Evolutionary conservation across 2,888 invertebrate genomes (phyloP).

Genomic region (Spodoptera littoralis): DNA sequence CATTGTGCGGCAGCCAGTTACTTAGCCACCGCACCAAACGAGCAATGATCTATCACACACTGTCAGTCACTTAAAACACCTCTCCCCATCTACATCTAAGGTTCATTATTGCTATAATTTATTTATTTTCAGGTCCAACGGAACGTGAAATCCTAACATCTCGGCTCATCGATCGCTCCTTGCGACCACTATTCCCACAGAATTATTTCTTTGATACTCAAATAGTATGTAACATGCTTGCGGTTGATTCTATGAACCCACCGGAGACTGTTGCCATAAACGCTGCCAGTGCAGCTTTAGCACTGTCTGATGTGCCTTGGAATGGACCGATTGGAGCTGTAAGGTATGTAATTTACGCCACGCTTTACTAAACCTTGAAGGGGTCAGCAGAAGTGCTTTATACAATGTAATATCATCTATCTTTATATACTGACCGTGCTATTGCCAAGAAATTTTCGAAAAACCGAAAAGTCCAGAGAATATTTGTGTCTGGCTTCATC

Average conservation of each 20-base stretch:
- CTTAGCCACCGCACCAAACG: too few relatives aligned
- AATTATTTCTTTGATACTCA: conserved; percentile 94
- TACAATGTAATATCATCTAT: too few relatives aligned
- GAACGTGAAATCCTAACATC: conserved; percentile 98
- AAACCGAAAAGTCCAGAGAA: too few relatives aligned
- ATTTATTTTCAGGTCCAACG: conserved; percentile 88
- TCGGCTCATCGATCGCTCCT: conserved; percentile 96
- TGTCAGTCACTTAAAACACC: too few relatives aligned
- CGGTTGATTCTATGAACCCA: conserved; percentile 95
- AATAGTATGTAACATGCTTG: conserved; percentile 97
- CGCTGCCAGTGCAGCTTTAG: conserved; percentile 97
- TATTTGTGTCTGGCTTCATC: too few relatives aligned
- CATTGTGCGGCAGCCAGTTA: too few relatives aligned
- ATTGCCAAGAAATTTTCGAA: too few relatives aligned
- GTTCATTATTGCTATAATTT: background rate
- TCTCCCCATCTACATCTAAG: too few relatives aligned
- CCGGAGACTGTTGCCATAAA: conserved; percentile 98
- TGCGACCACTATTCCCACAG: conserved; percentile 95
- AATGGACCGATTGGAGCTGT: conserved; percentile 98
- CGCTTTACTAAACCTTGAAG: too few relatives aligned
- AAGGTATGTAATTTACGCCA: conserved; percentile 73
- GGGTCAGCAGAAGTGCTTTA: too few relatives aligned
- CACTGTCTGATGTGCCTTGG: conserved; percentile 98
- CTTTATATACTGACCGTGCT: too few relatives aligned
- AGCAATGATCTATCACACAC: too few relatives aligned